Conservation (phyloP, 2,113 vertebrate species). For the Tangachromis dhanisi region DNA sequence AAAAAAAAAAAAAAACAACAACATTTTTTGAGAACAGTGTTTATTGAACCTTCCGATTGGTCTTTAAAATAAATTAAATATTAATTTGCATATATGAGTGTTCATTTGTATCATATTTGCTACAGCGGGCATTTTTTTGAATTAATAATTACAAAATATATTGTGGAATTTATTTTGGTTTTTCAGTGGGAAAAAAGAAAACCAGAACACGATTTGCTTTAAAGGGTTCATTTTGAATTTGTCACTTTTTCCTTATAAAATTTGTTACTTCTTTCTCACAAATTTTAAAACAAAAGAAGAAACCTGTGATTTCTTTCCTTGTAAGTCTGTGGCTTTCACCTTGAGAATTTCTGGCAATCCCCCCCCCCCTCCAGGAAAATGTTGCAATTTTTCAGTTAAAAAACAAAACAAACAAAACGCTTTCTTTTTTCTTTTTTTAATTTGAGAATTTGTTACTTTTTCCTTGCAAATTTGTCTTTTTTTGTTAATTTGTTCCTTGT, state of each 20-base stretch:
- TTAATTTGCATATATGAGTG: not conserved
- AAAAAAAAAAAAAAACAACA: fast-evolving
- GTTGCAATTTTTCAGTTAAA: not conserved
- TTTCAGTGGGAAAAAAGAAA: fast-evolving
- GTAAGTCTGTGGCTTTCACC: not conserved
- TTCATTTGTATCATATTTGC: not conserved
- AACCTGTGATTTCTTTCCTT: not conserved
- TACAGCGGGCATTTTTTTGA: not conserved
- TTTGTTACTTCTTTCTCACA: not conserved
- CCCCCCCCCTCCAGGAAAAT: fast-evolving
- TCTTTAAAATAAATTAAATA: not conserved
- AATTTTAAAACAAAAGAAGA: fast-evolving
- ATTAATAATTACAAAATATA: not conserved
- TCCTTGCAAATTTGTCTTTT: not conserved
- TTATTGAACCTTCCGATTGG: fast-evolving
- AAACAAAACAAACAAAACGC: fast-evolving
- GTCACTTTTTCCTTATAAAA: not conserved
- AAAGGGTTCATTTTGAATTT: not conserved
- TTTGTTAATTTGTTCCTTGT: not conserved
- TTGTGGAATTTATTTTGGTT: not conserved
- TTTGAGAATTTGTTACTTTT: not conserved
- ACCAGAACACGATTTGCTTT: fast-evolving
- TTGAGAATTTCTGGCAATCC: not conserved
- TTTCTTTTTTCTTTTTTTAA: fast-evolving
- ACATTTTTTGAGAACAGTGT: not conserved